Evolutionary conservation across 2,113 vertebrate genomes (phyloP), one percentile per base, ranked within the genome.

Genomic region (Suncus etruscus): DNA sequence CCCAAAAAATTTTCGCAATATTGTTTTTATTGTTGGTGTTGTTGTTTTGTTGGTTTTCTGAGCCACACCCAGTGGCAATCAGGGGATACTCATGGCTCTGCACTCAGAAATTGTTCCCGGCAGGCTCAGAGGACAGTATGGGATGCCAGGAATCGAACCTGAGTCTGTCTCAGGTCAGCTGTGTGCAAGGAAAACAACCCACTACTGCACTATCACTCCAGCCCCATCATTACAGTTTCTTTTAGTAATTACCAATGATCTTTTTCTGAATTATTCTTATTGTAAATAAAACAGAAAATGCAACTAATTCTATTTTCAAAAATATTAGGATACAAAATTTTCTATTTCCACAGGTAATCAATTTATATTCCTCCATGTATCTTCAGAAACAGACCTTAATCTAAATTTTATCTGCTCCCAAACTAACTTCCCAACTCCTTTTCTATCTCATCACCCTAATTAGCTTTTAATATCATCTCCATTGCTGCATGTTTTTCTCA

Each of bases 391-490:
- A 83, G 14, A 6, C 6, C 4, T 9, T 93, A 58, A 83, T 51
- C 29, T 73, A 45, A 48, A 65, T 54, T 3, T 9, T 7, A 24
- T n/a, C 10, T 45, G 29, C 3, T 74, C 80, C 18, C 20, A 45
- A 4, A 47, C 2, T 20, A 1, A 0, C 58, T 29, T 25, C 4
- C 61, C 9, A 39, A 39, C 39, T 39, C 39, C 39, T 1, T 6
- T 8, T 65, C 50, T 78, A 58, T 32, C 58, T n/a, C 45, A 72
- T 20, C 10, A 69, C 11, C 29, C 1, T 10, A 9, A 24, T 22
- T 3, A 25, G 48, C 16, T 80, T 47, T 65, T 61, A 32, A 24
- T 73, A 29, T 73, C n/a, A 27, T 1, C 45, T 3, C 27, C 54
- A 12, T 75, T 69, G 22, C 65, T 12, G 54, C 47, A 31, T 15